Conservation (phyloP, 1,140 invertebrate species). For the Pseudomyrmex flavicornis region DNA sequence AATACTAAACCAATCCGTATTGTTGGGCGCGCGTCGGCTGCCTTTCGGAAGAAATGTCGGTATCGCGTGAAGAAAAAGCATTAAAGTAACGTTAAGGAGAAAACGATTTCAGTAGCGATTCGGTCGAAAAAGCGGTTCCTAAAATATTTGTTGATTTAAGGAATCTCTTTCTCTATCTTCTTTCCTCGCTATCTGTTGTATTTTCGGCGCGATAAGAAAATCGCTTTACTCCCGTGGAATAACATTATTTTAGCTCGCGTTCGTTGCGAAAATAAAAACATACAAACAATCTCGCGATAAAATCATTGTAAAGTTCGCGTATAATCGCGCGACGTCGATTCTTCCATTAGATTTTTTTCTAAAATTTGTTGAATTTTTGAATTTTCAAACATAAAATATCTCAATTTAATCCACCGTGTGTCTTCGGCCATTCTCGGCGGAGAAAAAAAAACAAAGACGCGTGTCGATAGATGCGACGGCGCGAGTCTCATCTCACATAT, state of each 20-base stretch:
- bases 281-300: too few relatives aligned
- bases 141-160: not conserved
- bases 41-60: not conserved
- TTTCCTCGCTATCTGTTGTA: not conserved
- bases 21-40: not conserved
- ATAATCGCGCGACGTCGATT: too few relatives aligned
- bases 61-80: constrained; percentile 12
- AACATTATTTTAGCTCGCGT: too few relatives aligned
- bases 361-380: too few relatives aligned
- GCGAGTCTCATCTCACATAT: not conserved
- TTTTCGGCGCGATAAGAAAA: not conserved
- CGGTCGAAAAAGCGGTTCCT: not conserved
- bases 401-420: not conserved
- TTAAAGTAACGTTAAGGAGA: not conserved
- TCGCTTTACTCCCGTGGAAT: too few relatives aligned
- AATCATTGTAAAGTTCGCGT: too few relatives aligned
- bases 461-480: not conserved
- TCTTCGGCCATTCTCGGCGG: not conserved
- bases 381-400: not conserved
- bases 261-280: too few relatives aligned
- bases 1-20: not conserved
- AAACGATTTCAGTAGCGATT: not conserved
- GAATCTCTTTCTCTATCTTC: too few relatives aligned
- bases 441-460: not conserved
- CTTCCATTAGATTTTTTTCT: too few relatives aligned